A percentile compares a stretch with the other conserved stretches of the same genome.
Conservation (phyloP, 1,140 invertebrate species). For the Acromyrmex charruanus region DNA sequence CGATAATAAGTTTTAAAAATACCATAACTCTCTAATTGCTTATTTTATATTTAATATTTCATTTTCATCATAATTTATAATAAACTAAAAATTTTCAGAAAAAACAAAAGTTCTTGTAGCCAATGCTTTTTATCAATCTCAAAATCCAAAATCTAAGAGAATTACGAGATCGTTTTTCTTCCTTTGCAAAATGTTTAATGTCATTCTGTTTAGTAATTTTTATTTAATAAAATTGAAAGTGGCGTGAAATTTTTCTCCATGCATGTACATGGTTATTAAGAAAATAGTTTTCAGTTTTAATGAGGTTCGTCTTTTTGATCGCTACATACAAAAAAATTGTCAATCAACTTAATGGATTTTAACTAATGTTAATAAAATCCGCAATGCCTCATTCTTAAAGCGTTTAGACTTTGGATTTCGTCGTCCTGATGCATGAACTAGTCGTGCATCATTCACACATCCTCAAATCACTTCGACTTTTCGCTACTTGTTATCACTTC, state of each 20-base stretch:
- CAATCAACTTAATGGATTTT: not conserved
- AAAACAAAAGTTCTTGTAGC: not conserved
- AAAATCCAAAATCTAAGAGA: constrained; percentile 21
- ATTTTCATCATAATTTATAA: not conserved
- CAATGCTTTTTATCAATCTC: not conserved
- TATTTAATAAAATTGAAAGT: constrained; percentile 3
- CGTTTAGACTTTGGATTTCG: constrained; percentile 56
- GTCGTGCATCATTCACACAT: constrained; percentile 16
- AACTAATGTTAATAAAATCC: not conserved
- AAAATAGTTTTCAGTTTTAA: not conserved
- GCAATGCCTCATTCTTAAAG: constrained; percentile 5
- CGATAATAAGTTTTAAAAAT: not conserved
- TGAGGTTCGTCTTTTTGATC: not conserved
- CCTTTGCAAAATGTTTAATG: not conserved
- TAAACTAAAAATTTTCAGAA: not conserved
- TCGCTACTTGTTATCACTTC: constrained; percentile 67
- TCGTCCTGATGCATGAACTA: not conserved
- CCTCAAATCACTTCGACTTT: not conserved
- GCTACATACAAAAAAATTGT: not conserved
- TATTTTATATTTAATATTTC: not conserved
- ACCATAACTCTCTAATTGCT: not conserved
- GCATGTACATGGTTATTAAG: not conserved
- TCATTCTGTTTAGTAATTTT: constrained; percentile 23
- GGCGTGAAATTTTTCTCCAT: not conserved
- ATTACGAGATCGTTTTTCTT: constrained; percentile 34